A percentile compares a stretch with the other conserved stretches of the same genome.
phyloP scores from a whole-genome alignment of 2,797 vertebrate genomes.

The Triplophysa yarkandensis region DNA sequence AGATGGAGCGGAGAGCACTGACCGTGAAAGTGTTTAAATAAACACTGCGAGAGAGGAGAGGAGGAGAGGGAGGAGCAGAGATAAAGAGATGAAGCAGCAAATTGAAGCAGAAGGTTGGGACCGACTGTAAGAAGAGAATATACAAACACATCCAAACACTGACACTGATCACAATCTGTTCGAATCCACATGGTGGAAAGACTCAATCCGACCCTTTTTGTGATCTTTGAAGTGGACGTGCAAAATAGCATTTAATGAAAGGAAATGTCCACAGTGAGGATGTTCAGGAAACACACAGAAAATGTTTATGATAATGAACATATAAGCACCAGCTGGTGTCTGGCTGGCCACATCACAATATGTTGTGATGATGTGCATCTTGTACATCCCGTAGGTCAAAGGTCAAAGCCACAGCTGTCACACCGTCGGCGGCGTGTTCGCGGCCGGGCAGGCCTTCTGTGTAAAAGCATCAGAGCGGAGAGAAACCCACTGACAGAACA shows the following conservation, averaged over 20 bases:
- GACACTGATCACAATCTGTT: slow-evolving; percentile 56
- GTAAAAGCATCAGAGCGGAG: slow-evolving; percentile 40
- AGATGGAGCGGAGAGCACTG: slow-evolving; percentile 63
- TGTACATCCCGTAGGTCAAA: slow-evolving; percentile 60
- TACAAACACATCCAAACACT: slow-evolving; percentile 53
- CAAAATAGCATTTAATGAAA: neutral
- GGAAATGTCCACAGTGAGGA: slow-evolving; percentile 1
- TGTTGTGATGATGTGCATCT: slow-evolving; percentile 42
- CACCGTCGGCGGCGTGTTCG: slow-evolving; percentile 61
- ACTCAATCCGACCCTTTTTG: neutral
- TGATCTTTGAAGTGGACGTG: slow-evolving; percentile 6
- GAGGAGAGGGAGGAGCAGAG: slow-evolving; percentile 42
- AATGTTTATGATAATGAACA: slow-evolving; percentile 34
- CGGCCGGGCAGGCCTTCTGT: slow-evolving; percentile 31
- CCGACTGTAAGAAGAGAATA: slow-evolving; percentile 52
- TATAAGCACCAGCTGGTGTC: slow-evolving; percentile 39
- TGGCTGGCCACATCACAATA: slow-evolving; percentile 31
- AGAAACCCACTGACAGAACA: slow-evolving; percentile 38
- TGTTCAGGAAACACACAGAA: neutral
- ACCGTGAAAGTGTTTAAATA: slow-evolving; percentile 74
- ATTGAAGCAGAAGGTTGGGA: slow-evolving; percentile 42
- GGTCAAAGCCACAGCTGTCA: slow-evolving; percentile 71
- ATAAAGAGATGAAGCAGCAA: slow-evolving; percentile 53
- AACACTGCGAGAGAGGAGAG: slow-evolving; percentile 66
- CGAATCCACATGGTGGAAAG: neutral